Conservation (phyloP, 2,888 invertebrate species). For the Hetaerina titia region DNA sequence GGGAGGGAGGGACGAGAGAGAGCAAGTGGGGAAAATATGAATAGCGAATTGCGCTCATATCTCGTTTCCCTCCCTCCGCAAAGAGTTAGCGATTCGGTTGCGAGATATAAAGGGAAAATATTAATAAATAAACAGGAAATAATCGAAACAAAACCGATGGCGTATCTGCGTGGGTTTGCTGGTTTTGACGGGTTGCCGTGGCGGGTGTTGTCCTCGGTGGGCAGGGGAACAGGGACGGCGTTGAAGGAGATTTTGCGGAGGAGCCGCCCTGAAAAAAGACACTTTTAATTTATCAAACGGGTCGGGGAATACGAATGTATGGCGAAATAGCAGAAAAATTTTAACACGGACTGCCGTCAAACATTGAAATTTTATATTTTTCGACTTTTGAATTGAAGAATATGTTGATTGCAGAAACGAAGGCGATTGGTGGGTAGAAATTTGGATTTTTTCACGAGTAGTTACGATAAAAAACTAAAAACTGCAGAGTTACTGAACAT, state of each 20-base stretch:
- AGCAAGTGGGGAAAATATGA: neutral
- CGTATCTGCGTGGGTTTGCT: neutral
- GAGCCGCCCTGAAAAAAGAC: neutral
- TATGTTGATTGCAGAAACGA: no score
- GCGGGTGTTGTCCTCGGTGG: neutral
- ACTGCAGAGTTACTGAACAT: no score
- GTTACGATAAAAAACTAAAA: no score
- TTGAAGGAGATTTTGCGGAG: neutral
- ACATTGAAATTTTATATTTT: no score
- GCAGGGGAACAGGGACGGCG: neutral
- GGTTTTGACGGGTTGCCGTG: neutral
- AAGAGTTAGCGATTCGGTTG: neutral
- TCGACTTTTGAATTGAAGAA: no score
- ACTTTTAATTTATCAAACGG: no score
- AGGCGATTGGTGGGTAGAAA: no score
- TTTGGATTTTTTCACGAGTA: no score
- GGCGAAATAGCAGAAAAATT: no score
- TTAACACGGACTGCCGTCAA: no score
- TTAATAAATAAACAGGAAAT: neutral
- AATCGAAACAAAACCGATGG: neutral
- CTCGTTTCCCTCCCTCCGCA: neutral
- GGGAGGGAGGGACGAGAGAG: neutral
- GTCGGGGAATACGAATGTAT: no score
- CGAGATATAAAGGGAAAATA: neutral
- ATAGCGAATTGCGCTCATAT: neutral